Conservation (phyloP, 2,888 invertebrate genomes). For the Scaptomyza parva region DNA sequence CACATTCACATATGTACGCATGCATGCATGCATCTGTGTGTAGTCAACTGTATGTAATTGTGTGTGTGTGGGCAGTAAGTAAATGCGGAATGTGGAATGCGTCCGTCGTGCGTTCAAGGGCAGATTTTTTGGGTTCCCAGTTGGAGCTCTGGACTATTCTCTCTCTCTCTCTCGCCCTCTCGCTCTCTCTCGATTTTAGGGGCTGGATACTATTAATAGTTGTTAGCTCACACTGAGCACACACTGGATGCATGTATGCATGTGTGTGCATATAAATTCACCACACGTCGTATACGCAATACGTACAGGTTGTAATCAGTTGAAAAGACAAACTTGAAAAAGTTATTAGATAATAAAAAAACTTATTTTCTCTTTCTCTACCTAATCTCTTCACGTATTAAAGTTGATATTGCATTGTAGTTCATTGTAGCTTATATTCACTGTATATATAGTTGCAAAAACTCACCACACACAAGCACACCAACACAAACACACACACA, state of each 20-base stretch:
- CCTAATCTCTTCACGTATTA: no score
- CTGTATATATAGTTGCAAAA: slow-evolving; percentile 44
- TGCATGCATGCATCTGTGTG: background rate
- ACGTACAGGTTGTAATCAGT: slow-evolving; percentile 22
- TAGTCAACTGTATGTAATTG: slow-evolving; percentile 6
- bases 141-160: slow-evolving; percentile 16
- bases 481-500: no score
- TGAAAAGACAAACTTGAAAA: no score
- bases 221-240: slow-evolving; percentile 10
- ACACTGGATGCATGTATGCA: slow-evolving; percentile 6
- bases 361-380: no score
- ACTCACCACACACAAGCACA: slow-evolving; percentile 73
- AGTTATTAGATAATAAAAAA: no score
- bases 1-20: background rate
- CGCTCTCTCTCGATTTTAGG: slow-evolving; percentile 11
- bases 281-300: slow-evolving; percentile 74
- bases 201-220: slow-evolving; percentile 51
- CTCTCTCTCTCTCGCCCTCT: slow-evolving; percentile 3
- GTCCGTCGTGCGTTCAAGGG: slow-evolving; percentile 47
- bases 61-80: slow-evolving; percentile 52
- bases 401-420: background rate
- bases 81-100: slow-evolving; percentile 13
- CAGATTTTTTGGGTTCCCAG: slow-evolving; percentile 10
- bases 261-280: slow-evolving; percentile 23
- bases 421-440: slow-evolving; percentile 18